Evolutionary conservation across 2,797 vertebrate genomes (phyloP), one percentile per base, ranked within the genome.

Genomic region (Poecile montanus): DNA sequence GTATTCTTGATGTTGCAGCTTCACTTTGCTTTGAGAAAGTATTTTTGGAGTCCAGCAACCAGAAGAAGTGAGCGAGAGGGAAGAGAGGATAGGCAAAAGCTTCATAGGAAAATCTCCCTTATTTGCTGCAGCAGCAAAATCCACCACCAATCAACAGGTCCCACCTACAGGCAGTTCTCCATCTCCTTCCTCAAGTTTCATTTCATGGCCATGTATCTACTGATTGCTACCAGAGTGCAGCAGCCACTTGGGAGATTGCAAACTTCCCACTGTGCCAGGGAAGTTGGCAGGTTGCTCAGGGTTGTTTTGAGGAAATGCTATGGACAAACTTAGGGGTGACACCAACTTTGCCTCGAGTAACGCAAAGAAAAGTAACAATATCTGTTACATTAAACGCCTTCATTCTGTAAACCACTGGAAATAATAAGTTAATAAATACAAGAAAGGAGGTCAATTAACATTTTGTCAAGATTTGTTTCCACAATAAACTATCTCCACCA

Each of bases 21-120:
- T 76, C 22, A 38, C 80, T 93, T 93, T 77, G 45, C 34, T 79
- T 95, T 86, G 44, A 89, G 85, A 88, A 94, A 93, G 63, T 61
- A 40, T 91, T 96, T 58, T 73, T 47, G 2, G 17, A 57, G 68
- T 63, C 30, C 1, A 2, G 13, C 9, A 61, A n/a, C 17, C 56
- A 66, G 34, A 27, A 4, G 65, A 32, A 51, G 34, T 21, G 38
- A 73, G 27, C 0, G 0, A 19, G 4, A 1, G 6, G 14, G 16
- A 22, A 13, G 17, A 50, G 48, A 19, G n/a, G 21, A 47, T 38
- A 34, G 27, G 5, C 2, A 10, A 10, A 26, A 90, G 25, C 30
- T 66, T 56, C 21, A 27, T 1, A 2, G 78, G 40, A 67, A 82
- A 56, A 63, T 66, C 36, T 56, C 26, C 23, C 9, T 83, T 30